A percentile compares a stretch with the other conserved stretches of the same genome.
Evolutionary conservation across 1,140 invertebrate genomes (phyloP).

Genomic region (Drosophila kikkawai): DNA sequence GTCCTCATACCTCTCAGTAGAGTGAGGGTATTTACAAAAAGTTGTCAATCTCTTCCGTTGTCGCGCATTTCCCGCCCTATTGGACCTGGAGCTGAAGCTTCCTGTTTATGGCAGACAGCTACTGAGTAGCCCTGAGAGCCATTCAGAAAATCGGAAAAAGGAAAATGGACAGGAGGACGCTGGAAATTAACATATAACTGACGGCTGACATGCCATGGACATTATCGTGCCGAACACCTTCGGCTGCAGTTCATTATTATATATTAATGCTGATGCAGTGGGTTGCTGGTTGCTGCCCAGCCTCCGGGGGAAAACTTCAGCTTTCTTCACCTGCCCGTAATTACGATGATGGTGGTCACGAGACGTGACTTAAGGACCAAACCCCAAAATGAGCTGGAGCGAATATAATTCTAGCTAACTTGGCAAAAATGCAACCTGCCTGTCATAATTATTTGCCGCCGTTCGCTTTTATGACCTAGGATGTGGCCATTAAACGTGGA

Average conservation of each 20-base stretch:
- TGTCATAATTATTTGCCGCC: slow-evolving; percentile 29
- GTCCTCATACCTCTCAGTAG: background rate
- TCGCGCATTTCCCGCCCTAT: slow-evolving; percentile 5
- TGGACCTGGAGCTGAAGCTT: slow-evolving; percentile 4
- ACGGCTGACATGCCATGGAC: slow-evolving; percentile 55
- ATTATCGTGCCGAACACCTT: slow-evolving; percentile 38
- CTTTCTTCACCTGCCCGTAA: slow-evolving; percentile 14
- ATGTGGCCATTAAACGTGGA: slow-evolving; percentile 34
- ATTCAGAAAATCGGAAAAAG: slow-evolving; percentile 29
- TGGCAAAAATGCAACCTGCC: slow-evolving; percentile 26
- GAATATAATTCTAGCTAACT: slow-evolving; percentile 11
- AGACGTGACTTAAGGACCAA: slow-evolving; percentile 27
- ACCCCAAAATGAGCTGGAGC: slow-evolving; percentile 1
- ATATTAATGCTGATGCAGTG: slow-evolving; percentile 53
- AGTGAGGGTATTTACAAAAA: slow-evolving; percentile 37
- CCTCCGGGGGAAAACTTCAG: background rate
- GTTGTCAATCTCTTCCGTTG: slow-evolving; percentile 37
- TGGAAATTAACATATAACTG: slow-evolving; percentile 57
- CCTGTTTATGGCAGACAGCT: slow-evolving; percentile 47
- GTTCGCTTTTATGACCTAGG: background rate
- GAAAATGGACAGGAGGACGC: slow-evolving; percentile 23
- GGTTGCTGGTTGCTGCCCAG: background rate
- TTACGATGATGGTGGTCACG: slow-evolving; percentile 12
- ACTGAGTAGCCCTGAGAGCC: slow-evolving; percentile 43
- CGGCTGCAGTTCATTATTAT: slow-evolving; percentile 66